Base-by-base conservation (phyloP, 2,888 invertebrate species). In the Augiades crinisus region DNA sequence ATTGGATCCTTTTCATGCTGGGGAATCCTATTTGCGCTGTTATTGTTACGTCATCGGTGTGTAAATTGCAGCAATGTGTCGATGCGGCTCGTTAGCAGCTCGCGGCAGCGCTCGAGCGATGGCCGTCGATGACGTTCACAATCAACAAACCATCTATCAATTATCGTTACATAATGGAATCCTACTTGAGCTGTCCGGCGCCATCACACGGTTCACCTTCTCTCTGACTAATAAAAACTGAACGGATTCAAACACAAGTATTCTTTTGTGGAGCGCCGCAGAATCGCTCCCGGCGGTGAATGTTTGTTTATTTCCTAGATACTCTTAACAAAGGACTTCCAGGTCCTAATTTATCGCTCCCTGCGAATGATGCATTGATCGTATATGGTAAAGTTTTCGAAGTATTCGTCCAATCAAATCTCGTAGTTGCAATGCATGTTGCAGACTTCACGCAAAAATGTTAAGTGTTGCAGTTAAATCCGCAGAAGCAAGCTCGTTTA, bases 251-350 rank as follows among this genome's bases (percentile, higher is more conserved):
- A 30, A 3, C 19, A n/a, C 13, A 30, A 19, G 47, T 38, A 47
- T 47, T 30, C 47, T 38, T 46, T 47, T 38, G 47, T 31, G 21
- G 24, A 2, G 10, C 31, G 38, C 38, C 38, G 47, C 38, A 10
- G 27, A 21, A 31, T 5, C 38, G 21, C n/a, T 14, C 47, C 19
- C 19, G 30, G 36, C 47, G 38, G 47, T 31, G 31, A 36, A 47
- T 37, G 36, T 38, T 47, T 47, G 38, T 38, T 30, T 37, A 38
- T 47, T 37, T 38, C 47, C 47, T 47, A 47, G 46, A 46, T 46
- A 12, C 36, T 10, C 19, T 6, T 37, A 37, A 47, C 46, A 47
- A 47, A 47, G 31, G 21, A 21, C 31, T 46, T 21, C 8, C 38
- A 31, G 10, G 38, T n/a, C 21, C 47, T 47, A 47, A 47, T 47